Conservation (phyloP, 30 jellyfish, hydroid and myxozoan genomes). For the Clytia hemisphaerica region DNA sequence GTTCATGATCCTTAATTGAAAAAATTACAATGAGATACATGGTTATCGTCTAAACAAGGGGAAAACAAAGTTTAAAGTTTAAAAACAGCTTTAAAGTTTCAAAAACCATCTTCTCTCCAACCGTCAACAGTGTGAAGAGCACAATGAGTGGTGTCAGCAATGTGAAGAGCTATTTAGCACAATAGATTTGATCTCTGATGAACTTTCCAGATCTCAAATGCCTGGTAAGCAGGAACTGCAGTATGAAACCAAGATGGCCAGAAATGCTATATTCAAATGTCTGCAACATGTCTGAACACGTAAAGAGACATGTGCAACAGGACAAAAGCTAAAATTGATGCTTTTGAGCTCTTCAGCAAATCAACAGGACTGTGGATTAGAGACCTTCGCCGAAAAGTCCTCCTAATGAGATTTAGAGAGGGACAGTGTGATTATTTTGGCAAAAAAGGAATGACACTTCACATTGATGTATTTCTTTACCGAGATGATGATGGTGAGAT, state of each 20-base stretch:
- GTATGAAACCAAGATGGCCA: conserved; percentile 2
- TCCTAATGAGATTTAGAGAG: conserved; percentile 4
- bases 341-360: conserved; percentile 5
- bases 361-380: conserved; percentile 5
- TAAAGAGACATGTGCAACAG: conserved; percentile 3
- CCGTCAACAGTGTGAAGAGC: background rate
- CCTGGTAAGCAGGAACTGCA: background rate
- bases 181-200: background rate
- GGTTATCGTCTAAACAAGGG: no score
- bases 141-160: background rate
- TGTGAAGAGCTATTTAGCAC: conserved; percentile 1
- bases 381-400: no score
- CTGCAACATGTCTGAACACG: background rate
- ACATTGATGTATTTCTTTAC: background rate
- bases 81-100: no score
- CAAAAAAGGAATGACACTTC: conserved; percentile 1
- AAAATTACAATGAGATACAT: no score
- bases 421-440: conserved; percentile 7
- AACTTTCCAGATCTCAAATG: background rate
- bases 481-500: conserved; percentile 2
- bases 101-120: background rate
- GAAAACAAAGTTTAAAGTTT: no score
- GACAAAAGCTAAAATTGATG: conserved; percentile 1
- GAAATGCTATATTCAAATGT: background rate
- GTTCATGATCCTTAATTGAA: no score